Evolutionary conservation across 2,113 vertebrate species (phyloP), one percentile per base, ranked within the genome.

Genomic region (Psittacara wagleri): DNA sequence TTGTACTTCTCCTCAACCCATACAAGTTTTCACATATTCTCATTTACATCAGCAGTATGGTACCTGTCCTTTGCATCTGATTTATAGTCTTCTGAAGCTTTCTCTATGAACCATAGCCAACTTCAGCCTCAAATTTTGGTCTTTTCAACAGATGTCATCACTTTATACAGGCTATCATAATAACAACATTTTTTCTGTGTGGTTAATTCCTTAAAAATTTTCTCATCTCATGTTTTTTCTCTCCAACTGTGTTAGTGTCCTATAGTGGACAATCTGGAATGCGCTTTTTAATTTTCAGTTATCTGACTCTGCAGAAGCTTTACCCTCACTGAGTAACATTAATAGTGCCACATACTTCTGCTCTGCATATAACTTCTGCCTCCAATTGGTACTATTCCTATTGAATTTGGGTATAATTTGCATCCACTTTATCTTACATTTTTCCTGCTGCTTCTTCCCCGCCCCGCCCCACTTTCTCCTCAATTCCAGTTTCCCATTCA

Each of bases 401-500:
- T 10, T 79, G 29, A 12, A 44, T n/a, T 90, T 72, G 13, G 6
- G 5, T 35, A 35, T 55, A 54, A 73, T 4, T 86, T 63, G 20
- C 1, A 1, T 54, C 23, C 24, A 31, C 9, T 85, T 72, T 48
- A 48, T 61, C 22, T 63, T 46, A 35, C 9, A 5, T 9, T 74
- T 78, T 78, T 64, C 37, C 64, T 67, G 7, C 10, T 33, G 1
- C 9, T 95, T 43, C 14, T 80, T 13, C 5, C 6, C 4, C 5
- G 7, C 7, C 8, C 1, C 3, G 2, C 6, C 0, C 25, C 17
- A 35, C 57, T n/a, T 54, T 28, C 2, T 7, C 4, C 19, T 7
- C 22, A 55, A 31, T 12, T 76, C 11, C 18, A 3, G 6, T 73
- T 35, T 73, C 17, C 24, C 13, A 19, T 31, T 83, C 37, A 63